These are phyloP conservation scores for Sarcophaga subvicina DNA, from an alignment of 2,888 invertebrate species.

Conservation along the genomic window DNA sequence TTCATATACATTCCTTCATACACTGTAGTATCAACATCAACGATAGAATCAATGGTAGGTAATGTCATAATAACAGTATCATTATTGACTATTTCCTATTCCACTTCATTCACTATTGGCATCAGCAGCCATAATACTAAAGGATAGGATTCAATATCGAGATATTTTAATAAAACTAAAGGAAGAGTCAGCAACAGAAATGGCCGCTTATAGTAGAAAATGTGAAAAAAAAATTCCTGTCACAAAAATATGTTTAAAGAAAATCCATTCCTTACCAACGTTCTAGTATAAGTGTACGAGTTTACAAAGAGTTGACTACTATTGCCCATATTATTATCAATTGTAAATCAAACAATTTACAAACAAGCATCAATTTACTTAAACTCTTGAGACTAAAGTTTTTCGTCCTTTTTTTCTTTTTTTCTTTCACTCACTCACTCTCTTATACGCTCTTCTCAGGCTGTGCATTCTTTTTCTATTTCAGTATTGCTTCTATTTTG, in stretches of 20 bases:
- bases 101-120: constrained; percentile 9
- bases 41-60: constrained; percentile 48
- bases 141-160: constrained; percentile 29
- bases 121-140: constrained; percentile 15
- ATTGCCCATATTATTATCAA: constrained; percentile 68
- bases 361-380: constrained; percentile 69
- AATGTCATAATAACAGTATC: constrained; percentile 60
- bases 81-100: constrained; percentile 50
- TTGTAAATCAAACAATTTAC: constrained; percentile 68
- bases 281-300: neutral
- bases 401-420: constrained; percentile 3
- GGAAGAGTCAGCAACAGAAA: neutral
- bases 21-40: constrained; percentile 25
- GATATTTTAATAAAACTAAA: neutral
- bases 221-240: constrained; percentile 22
- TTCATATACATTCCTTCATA: neutral
- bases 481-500: constrained; percentile 27
- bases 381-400: constrained; percentile 68
- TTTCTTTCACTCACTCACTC: too few species aligned
- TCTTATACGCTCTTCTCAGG: too few species aligned
- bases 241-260: constrained; percentile 54
- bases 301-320: constrained; percentile 35
- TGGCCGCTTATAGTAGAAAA: neutral
- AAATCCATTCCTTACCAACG: constrained; percentile 15
- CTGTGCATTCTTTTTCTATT: constrained; percentile 30